Percentiles rank a stretch among this genome's conserved stretches.
These are phyloP conservation scores for Antechinus stuartii DNA, from an alignment of 2,113 vertebrate genomes.

Conservation along the genomic window DNA sequence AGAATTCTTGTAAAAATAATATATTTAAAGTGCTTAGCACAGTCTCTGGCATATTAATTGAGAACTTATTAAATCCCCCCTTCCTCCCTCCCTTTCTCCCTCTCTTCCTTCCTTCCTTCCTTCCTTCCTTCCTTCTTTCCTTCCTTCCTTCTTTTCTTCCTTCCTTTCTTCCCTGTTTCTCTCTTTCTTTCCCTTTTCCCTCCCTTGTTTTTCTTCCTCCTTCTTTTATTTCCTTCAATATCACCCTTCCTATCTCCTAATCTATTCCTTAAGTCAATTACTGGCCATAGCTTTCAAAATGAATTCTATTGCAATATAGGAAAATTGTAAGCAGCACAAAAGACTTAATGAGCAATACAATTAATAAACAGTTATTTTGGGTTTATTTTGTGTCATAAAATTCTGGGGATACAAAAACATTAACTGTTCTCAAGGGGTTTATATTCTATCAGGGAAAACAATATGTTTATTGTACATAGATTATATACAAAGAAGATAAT, in stretches of 20 bases:
- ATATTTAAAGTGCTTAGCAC: not conserved
- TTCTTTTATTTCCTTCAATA: not conserved
- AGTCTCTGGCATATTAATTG: not conserved
- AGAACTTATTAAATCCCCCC: not conserved
- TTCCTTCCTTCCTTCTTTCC: too few relatives aligned
- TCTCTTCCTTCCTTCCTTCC: too few relatives aligned
- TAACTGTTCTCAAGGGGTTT: not conserved
- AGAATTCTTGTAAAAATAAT: not conserved
- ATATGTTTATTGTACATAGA: not conserved
- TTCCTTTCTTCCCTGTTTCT: not conserved
- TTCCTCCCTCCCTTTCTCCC: not conserved
- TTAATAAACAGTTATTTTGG: not conserved
- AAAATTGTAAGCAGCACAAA: not conserved
- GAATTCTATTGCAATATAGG: not conserved
- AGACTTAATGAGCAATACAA: not conserved
- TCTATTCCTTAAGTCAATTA: not conserved
- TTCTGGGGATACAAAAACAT: not conserved
- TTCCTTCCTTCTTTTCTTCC: too few relatives aligned
- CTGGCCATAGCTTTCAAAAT: not conserved
- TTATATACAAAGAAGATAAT: not conserved
- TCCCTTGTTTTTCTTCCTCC: slow-evolving; percentile 27
- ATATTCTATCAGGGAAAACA: not conserved
- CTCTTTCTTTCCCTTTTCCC: slow-evolving; percentile 48
- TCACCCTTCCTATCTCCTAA: slow-evolving; percentile 3
- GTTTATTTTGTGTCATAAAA: not conserved